These are phyloP conservation scores for Drosophila kohkoa DNA, from an alignment of 1,140 invertebrate species.

Conservation along the genomic window DNA sequence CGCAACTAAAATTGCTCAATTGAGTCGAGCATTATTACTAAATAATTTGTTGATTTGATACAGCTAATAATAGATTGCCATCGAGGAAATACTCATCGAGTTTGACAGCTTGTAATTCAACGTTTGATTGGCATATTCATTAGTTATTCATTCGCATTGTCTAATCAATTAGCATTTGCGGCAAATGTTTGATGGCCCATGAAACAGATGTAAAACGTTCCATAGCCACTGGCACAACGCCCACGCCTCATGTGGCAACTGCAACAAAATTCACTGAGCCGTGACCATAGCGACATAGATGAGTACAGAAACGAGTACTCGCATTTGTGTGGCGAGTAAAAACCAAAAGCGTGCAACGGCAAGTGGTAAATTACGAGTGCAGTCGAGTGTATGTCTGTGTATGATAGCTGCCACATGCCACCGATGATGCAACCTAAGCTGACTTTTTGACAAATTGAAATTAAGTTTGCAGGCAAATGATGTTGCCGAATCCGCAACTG, in stretches of 20 bases:
- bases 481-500: conserved; percentile 8
- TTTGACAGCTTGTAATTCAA: conserved; percentile 12
- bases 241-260: conserved; percentile 22
- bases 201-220: conserved; percentile 52
- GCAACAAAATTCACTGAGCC: conserved; percentile 39
- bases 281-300: conserved; percentile 36
- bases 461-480: conserved; percentile 22
- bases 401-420: conserved; percentile 52
- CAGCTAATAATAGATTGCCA: neutral
- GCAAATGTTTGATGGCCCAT: conserved; percentile 53
- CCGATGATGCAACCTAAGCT: conserved; percentile 40
- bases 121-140: conserved; percentile 21
- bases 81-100: conserved; percentile 4
- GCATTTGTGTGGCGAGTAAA: conserved; percentile 19
- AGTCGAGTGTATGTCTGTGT: conserved; percentile 31
- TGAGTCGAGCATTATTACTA: neutral
- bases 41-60: neutral
- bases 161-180: conserved; percentile 35
- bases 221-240: conserved; percentile 20
- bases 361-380: conserved; percentile 50
- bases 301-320: conserved; percentile 20
- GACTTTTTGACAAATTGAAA: conserved; percentile 42
- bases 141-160: neutral
- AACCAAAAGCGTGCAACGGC: conserved; percentile 21
- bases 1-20: conserved; percentile 4